Evolutionary conservation across 2,113 vertebrate genomes (phyloP), one percentile per base, ranked within the genome.

Genomic region (Echinops telfairi): DNA sequence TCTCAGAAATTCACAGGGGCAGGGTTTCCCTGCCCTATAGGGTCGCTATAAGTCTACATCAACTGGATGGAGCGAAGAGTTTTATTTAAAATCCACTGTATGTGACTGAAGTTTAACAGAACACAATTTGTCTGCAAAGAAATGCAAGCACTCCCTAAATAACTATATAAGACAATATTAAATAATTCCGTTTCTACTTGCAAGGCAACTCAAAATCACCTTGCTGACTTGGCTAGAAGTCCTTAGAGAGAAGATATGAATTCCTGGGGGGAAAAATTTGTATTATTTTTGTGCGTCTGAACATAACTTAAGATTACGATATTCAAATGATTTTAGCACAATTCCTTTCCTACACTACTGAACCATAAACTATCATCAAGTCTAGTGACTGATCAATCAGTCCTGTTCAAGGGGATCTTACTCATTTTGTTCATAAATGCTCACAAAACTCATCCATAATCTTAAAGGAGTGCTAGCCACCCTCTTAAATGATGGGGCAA

Each of bases 281-380:
- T 60, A 16, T 62, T 89, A 89, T 10, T 33, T 82, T 86, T 81
- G 29, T 64, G 57, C 29, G 23, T 27, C 77, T 93, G 73, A 83
- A 79, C 70, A 77, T 83, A 83, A 79, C 70, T 77, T 83, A 88
- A 89, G 11, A 85, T 93, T 6, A 53, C 5, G 20, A 2, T 38
- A 73, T 82, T 95, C 40, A 93, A 89, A 53, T 23, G 31, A 84
- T 62, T 90, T 94, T 89, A 83, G 70, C 47, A 93, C n/a, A 84
- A 86, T 86, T 89, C 78, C 27, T 90, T 83, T 68, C 66, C 71
- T 87, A 36, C 7, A 81, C 58, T 53, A 90, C 77, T 92, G 22
- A 36, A 93, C 25, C 47, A 57, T 73, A 80, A 75, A 94, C 10
- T 88, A 57, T 86, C 73, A 75, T 64, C 16, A 88, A 94, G 71